These are phyloP conservation scores for Hystrix brachyura DNA, from an alignment of 2,113 vertebrate genomes.

Conservation along the genomic window DNA sequence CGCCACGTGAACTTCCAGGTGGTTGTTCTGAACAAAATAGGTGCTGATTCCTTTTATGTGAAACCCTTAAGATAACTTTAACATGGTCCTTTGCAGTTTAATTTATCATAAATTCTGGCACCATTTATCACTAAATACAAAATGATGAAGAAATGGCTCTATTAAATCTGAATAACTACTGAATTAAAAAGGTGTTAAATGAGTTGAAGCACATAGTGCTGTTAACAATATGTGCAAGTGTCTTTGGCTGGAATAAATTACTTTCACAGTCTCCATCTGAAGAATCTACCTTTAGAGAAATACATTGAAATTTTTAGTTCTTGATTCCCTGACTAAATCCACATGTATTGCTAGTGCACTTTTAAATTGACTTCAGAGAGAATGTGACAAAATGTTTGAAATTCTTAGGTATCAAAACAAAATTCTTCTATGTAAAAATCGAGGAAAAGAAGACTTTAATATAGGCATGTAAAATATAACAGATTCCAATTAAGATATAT, in stretches of 20 bases:
- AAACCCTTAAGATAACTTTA: slow-evolving; percentile 89
- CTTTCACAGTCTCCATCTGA: slow-evolving; percentile 89
- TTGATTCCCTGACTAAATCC: slow-evolving; percentile 88
- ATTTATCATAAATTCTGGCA: slow-evolving; percentile 91
- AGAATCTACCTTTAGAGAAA: slow-evolving; percentile 89
- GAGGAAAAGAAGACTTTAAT: slow-evolving; percentile 69
- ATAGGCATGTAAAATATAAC: slow-evolving; percentile 76
- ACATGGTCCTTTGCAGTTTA: slow-evolving; percentile 88
- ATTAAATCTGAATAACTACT: slow-evolving; percentile 91
- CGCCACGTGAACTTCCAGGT: slow-evolving; percentile 78
- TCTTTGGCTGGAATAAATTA: slow-evolving; percentile 91
- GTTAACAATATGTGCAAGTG: slow-evolving; percentile 89
- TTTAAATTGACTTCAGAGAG: slow-evolving; percentile 86
- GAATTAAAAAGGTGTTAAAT: slow-evolving; percentile 92
- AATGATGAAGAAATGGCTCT: slow-evolving; percentile 92
- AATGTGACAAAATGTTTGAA: slow-evolving; percentile 80
- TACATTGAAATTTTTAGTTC: slow-evolving; percentile 89
- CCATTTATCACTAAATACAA: slow-evolving; percentile 92
- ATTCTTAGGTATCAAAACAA: slow-evolving; percentile 82
- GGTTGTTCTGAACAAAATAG: slow-evolving; percentile 84
- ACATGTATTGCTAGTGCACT: slow-evolving; percentile 84
- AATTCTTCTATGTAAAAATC: slow-evolving; percentile 75
- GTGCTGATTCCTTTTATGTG: slow-evolving; percentile 87
- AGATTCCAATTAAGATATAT: slow-evolving; percentile 84
- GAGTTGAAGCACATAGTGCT: slow-evolving; percentile 87